These are phyloP conservation scores for Ctenomys sociabilis DNA, from an alignment of 2,113 vertebrate genomes.

Conservation along the genomic window DNA sequence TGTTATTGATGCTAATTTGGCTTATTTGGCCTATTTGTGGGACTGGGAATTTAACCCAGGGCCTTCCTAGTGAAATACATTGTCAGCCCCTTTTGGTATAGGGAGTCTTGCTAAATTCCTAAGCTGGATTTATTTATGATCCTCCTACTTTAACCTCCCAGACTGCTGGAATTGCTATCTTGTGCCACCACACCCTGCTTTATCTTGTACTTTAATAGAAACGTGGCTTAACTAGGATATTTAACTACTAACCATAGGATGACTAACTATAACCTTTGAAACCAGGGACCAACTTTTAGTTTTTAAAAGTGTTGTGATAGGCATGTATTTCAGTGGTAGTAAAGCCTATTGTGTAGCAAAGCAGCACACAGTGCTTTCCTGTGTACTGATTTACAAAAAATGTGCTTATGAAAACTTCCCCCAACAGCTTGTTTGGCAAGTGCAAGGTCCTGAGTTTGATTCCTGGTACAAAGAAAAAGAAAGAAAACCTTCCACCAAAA, in stretches of 20 bases:
- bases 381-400: constrained; percentile 16
- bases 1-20: background rate
- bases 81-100: background rate
- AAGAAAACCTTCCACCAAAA: background rate
- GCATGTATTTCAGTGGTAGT: constrained; percentile 1
- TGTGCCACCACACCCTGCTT: background rate
- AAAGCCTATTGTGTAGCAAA: background rate
- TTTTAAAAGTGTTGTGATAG: background rate
- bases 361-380: background rate
- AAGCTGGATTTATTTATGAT: background rate
- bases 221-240: background rate
- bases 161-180: background rate
- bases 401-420: background rate
- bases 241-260: background rate
- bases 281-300: constrained; percentile 5
- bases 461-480: too few relatives aligned
- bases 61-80: background rate
- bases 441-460: too few relatives aligned
- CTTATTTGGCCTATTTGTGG: background rate
- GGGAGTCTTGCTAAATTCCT: background rate
- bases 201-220: constrained; percentile 14
- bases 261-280: background rate
- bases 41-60: background rate
- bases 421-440: too few relatives aligned
- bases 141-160: background rate